Evolutionary conservation across 2,797 vertebrate species (phyloP).

Genomic region (Remorina albescens): DNA sequence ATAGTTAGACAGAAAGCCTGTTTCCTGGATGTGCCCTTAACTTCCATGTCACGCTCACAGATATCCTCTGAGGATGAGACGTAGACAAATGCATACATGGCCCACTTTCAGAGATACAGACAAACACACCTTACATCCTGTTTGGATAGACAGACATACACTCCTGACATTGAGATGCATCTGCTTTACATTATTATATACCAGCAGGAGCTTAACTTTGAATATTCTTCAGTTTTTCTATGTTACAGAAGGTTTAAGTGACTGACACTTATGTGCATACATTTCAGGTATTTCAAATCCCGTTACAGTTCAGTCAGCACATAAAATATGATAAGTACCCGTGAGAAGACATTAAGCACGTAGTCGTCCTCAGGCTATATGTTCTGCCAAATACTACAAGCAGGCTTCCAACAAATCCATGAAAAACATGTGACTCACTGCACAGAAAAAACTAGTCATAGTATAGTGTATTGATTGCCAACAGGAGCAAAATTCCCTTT

Average conservation of each 20-base stretch:
- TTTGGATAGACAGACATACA: constrained; percentile 23
- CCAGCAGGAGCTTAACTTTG: not conserved
- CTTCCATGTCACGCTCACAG: constrained; percentile 78
- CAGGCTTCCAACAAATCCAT: constrained; percentile 33
- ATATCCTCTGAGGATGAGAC: constrained; percentile 73
- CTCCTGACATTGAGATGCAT: constrained; percentile 51
- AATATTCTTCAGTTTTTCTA: not conserved
- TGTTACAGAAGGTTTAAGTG: not conserved
- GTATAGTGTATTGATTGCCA: not conserved
- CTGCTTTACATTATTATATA: constrained; percentile 44
- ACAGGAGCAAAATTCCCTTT: not conserved
- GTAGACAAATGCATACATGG: constrained; percentile 18
- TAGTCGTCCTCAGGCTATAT: constrained; percentile 18
- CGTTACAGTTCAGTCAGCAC: not conserved
- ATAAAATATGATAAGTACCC: constrained; percentile 38
- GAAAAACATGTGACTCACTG: constrained; percentile 47
- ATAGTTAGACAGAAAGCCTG: constrained; percentile 51
- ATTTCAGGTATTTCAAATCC: not conserved
- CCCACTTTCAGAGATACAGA: constrained; percentile 16
- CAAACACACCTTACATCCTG: constrained; percentile 41
- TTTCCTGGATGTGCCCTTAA: constrained; percentile 77
- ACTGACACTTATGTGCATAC: constrained; percentile 1
- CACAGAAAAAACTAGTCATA: constrained; percentile 20
- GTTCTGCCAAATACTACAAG: constrained; percentile 58
- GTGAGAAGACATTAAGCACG: constrained; percentile 32